Evolutionary conservation across 2,113 vertebrate species (phyloP).

Genomic region (Bubo scandiacus): DNA sequence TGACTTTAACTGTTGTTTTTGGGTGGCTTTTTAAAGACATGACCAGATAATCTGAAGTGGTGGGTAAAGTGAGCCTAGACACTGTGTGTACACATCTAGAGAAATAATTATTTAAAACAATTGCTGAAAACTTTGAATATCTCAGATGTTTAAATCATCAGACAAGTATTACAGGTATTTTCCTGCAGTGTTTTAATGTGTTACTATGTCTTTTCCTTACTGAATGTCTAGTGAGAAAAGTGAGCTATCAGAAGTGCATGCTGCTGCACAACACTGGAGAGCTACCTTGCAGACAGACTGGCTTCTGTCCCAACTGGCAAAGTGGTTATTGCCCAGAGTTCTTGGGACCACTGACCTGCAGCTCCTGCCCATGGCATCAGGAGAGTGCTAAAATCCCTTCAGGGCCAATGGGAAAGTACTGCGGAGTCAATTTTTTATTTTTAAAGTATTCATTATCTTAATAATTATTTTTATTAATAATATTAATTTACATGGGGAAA

Average conservation of each 20-base stretch:
- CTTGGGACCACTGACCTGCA: not conserved
- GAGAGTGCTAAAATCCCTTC: not conserved
- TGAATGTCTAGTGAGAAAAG: not conserved
- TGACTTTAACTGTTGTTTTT: not conserved
- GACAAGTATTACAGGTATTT: not conserved
- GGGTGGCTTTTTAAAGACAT: not conserved
- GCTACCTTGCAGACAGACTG: not conserved
- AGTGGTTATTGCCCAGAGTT: not conserved
- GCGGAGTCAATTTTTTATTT: not conserved
- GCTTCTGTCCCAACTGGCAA: not conserved
- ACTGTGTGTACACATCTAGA: not conserved
- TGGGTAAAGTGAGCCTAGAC: not conserved
- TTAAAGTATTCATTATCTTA: not conserved
- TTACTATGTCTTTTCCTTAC: not conserved
- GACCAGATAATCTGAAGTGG: not conserved
- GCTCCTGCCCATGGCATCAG: not conserved
- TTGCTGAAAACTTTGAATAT: not conserved
- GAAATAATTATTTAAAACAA: not conserved
- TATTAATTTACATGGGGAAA: not conserved
- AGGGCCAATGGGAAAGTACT: not conserved
- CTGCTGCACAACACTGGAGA: not conserved
- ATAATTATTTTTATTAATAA: not conserved
- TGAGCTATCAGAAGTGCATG: not conserved
- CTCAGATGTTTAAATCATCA: not conserved
- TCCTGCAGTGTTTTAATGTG: not conserved